Evolutionary conservation across 2,888 invertebrate species (phyloP).

Genomic region (Esperia sulphurella): DNA sequence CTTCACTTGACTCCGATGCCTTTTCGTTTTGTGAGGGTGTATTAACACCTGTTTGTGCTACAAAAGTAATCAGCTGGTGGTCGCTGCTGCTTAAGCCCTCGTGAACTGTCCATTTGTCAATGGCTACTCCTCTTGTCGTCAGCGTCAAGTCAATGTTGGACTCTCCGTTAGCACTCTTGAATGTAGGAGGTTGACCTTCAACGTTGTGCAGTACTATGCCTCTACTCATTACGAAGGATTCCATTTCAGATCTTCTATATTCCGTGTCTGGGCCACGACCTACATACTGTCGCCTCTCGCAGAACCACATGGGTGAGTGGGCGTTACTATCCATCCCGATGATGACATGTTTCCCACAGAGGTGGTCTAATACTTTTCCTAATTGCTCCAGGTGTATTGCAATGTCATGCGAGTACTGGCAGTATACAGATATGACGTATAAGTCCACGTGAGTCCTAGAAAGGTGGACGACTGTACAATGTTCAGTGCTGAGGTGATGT

Average conservation of each 20-base stretch:
- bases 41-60: not conserved
- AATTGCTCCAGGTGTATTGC: conserved; percentile 15
- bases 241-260: conserved; percentile 11
- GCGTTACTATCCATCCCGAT: conserved; percentile 24
- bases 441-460: not conserved
- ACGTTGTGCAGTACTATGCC: conserved; percentile 10
- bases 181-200: conserved; percentile 16
- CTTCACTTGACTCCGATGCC: not conserved
- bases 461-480: conserved; percentile 17
- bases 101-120: conserved; percentile 15
- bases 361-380: conserved; percentile 4
- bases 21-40: not conserved
- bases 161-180: conserved; percentile 12
- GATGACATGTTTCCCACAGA: conserved; percentile 7
- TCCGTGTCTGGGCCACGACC: conserved; percentile 14
- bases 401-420: conserved; percentile 17
- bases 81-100: conserved; percentile 16
- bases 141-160: conserved; percentile 27
- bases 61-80: conserved; percentile 16
- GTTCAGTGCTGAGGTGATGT: conserved; percentile 11
- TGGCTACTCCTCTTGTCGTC: not conserved
- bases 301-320: conserved; percentile 26
- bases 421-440: conserved; percentile 20
- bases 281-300: conserved; percentile 3
- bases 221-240: conserved; percentile 11